A percentile compares a stretch with the other conserved stretches of the same genome.
phyloP scores from a whole-genome alignment of 2,888 invertebrate species.

The Diarsia rubi region DNA sequence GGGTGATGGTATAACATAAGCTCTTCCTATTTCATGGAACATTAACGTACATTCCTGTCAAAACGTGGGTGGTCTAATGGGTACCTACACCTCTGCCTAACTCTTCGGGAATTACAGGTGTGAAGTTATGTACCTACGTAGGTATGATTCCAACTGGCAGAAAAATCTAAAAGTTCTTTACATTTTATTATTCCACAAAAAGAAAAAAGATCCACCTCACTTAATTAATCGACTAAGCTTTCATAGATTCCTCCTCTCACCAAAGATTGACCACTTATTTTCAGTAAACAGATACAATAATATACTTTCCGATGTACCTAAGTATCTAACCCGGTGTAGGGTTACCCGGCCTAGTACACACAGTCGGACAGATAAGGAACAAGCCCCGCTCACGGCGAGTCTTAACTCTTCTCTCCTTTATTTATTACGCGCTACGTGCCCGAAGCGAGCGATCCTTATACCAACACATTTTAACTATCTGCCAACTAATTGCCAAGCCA shows the following conservation, averaged over 20 bases:
- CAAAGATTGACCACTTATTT: slow-evolving; percentile 47
- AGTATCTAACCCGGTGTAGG: slow-evolving; percentile 77
- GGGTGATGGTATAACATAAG: too few relatives aligned
- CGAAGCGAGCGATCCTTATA: slow-evolving; percentile 80
- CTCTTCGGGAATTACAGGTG: too few relatives aligned
- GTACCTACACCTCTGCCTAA: too few relatives aligned
- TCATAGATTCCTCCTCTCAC: slow-evolving; percentile 23
- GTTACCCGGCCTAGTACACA: slow-evolving; percentile 81
- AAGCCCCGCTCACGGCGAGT: slow-evolving; percentile 79
- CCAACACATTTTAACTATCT: slow-evolving; percentile 67
- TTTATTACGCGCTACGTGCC: slow-evolving; percentile 88
- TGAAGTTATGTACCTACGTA: too few relatives aligned
- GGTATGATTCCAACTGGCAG: too few relatives aligned
- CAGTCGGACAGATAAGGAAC: slow-evolving; percentile 84
- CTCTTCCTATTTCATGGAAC: too few relatives aligned
- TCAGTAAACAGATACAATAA: slow-evolving; percentile 63
- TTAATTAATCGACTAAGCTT: background rate
- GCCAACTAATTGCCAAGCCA: slow-evolving; percentile 60
- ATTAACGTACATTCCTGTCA: too few relatives aligned
- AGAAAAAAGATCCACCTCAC: background rate
- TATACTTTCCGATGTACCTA: slow-evolving; percentile 71
- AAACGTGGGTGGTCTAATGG: too few relatives aligned
- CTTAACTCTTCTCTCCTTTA: slow-evolving; percentile 85
- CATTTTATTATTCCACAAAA: background rate
- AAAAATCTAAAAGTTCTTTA: background rate